Evolutionary conservation across 2,888 invertebrate species (phyloP), one percentile per base, ranked within the genome.

Genomic region (Herminia tarsipennalis): DNA sequence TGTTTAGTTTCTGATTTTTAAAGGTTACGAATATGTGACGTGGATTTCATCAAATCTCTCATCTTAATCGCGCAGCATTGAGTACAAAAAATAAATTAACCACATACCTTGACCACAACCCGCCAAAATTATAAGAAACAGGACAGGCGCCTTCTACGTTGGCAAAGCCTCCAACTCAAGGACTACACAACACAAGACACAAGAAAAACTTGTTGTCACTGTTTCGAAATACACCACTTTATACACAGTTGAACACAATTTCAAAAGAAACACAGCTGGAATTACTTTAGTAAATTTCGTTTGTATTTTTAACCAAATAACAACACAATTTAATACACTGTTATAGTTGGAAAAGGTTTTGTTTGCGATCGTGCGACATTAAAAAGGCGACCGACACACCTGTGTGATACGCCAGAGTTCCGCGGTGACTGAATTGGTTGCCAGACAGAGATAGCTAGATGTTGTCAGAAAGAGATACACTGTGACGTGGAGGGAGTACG

Each of bases 161-260:
- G 76, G 66, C 77, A 81, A 82, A 91, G 87, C 89, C 89, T 91
- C 86, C 86, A 69, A 83, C 62, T 81, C 86, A 88, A 89, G 87
- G 86, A 85, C 80, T 70, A 78, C 70, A 73, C 81, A 81, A 76
- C 79, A 78, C 81, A 73, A 83, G 78, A 83, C 35, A 84, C 80
- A 73, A 83, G 78, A 83, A 82, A 81, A 87, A 85, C 67, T 87
- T 82, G 79, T 79, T 82, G 81, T 85, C 87, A 88, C 87, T 82
- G 61, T 86, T 88, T 83, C 78, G 74, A 83, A 79, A 86, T 70
- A 43, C 69, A 81, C 66, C 71, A 77, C 71, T 76, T 52, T 77
- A 80, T 75, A 60, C 55, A 51, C 59, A 49, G 37, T 22, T 55
- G 37, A 55, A 58, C 50, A 53, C 40, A 47, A 52, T 39, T 53